These are phyloP conservation scores for Lordiphosa mommai DNA, from an alignment of 1,140 invertebrate species.

Conservation along the genomic window DNA sequence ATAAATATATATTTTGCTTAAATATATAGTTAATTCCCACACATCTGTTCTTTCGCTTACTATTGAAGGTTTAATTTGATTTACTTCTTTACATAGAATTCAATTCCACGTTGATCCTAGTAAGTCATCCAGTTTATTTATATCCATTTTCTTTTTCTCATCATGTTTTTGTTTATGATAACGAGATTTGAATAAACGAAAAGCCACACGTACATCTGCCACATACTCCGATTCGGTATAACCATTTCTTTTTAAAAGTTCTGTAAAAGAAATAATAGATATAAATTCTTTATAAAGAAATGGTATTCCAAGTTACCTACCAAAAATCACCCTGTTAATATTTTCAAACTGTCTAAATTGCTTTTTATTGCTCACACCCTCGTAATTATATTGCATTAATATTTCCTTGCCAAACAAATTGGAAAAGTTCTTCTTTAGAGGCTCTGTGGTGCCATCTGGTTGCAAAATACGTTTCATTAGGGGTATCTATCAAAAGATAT, in stretches of 20 bases:
- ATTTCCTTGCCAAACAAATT: conserved; percentile 4
- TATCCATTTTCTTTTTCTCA: not conserved
- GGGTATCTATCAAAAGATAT: not conserved
- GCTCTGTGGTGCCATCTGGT: not conserved
- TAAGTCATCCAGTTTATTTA: not conserved
- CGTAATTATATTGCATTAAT: not conserved
- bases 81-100: too few relatives aligned
- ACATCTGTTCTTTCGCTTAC: too few relatives aligned
- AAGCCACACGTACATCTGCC: not conserved
- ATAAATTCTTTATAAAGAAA: too few relatives aligned
- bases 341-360: conserved; percentile 1
- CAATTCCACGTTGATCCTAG: not conserved
- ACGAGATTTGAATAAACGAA: not conserved
- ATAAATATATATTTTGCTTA: too few relatives aligned
- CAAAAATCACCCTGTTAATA: not conserved
- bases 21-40: too few relatives aligned
- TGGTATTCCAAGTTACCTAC: too few relatives aligned
- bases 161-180: not conserved
- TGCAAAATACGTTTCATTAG: not conserved
- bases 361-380: conserved; percentile 1
- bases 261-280: not conserved
- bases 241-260: not conserved
- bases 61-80: too few relatives aligned
- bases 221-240: conserved; percentile 1
- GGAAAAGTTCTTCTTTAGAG: not conserved